These are phyloP conservation scores for Xyliphius kryptos DNA, from an alignment of 2,113 vertebrate genomes.

Conservation along the genomic window DNA sequence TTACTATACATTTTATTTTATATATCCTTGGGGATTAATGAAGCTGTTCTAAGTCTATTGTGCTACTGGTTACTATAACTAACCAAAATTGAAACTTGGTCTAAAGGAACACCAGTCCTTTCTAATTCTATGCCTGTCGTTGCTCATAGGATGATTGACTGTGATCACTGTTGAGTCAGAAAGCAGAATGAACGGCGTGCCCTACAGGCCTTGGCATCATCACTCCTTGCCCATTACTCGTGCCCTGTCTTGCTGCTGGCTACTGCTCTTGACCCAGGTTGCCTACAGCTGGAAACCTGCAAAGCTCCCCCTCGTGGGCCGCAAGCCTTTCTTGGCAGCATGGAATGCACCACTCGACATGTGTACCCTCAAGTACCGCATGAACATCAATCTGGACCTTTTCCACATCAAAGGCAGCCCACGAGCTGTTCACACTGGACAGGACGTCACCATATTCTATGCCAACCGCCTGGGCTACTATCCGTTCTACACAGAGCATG, in stretches of 20 bases:
- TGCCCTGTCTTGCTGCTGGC: conserved; percentile 50
- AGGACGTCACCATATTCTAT: conserved; percentile 79
- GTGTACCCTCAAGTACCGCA: conserved; percentile 63
- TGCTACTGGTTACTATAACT: too few species aligned
- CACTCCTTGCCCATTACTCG: conserved; percentile 47
- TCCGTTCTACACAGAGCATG: conserved; percentile 64
- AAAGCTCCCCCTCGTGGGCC: conserved; percentile 59
- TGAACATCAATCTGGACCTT: conserved; percentile 62
- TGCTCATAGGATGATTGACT: conserved; percentile 57
- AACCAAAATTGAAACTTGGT: neutral
- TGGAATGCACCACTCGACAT: conserved; percentile 73
- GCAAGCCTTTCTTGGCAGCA: conserved; percentile 67
- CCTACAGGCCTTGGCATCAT: conserved; percentile 56
- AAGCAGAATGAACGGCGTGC: conserved; percentile 53
- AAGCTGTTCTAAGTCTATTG: too few species aligned
- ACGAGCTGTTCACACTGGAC: conserved; percentile 63
- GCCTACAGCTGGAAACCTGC: conserved; percentile 66
- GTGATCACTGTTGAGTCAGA: conserved; percentile 39
- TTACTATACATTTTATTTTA: too few species aligned
- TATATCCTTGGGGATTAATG: too few species aligned
- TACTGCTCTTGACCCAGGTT: conserved; percentile 54
- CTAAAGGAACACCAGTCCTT: neutral
- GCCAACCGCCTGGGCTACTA: conserved; percentile 71
- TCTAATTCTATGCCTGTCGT: conserved; percentile 17
- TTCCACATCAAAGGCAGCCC: conserved; percentile 70